Evolutionary conservation across 2,113 vertebrate species (phyloP), one percentile per base, ranked within the genome.

Genomic region (Apistogramma diplotaenia): DNA sequence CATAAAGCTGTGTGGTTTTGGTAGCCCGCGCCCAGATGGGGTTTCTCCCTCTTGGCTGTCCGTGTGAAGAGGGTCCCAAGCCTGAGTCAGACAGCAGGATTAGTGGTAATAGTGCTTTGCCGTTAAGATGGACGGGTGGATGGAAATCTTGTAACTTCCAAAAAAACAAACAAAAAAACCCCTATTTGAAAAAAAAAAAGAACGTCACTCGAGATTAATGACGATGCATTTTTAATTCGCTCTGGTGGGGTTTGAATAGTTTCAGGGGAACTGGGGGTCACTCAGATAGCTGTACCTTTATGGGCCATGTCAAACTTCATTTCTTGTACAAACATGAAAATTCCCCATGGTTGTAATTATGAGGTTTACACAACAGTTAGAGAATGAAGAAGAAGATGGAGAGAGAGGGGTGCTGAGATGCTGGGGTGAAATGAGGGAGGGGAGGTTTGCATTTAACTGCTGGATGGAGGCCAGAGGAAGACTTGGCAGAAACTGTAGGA

Each of bases 221-320:
- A 77, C 76, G 3, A 87, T 71, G 80, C 70, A 12, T 81, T 86
- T 88, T 82, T 89, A 76, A 89, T 86, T 87, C 49, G 29, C 58
- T 82, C 75, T n/a, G 31, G 13, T 83, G 74, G 84, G 82, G 57
- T 72, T 87, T 76, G 67, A 89, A 73, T 16, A 23, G 59, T 43
- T 77, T 90, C 80, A 23, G 29, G 56, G 83, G 70, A 55, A 61
- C 61, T 37, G 4, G 13, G 79, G 87, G 90, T 86, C 83, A 76
- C 2, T 6, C 56, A 53, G 67, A 65, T 51, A 8, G 4, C 77
- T 60, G 72, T 84, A 81, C 77, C 87, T 83, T 89, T 79, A 75
- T 81, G 84, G 57, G 5, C 73, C 76, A 57, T 85, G 74, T 90
- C 91, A 91, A 87, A 87, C 83, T 87, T 81, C 2, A 91, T 83